Percentiles rank a stretch among this genome's conserved stretches.
Evolutionary conservation across 1,140 invertebrate species (phyloP).

Genomic region (Sesamia nonagrioides): DNA sequence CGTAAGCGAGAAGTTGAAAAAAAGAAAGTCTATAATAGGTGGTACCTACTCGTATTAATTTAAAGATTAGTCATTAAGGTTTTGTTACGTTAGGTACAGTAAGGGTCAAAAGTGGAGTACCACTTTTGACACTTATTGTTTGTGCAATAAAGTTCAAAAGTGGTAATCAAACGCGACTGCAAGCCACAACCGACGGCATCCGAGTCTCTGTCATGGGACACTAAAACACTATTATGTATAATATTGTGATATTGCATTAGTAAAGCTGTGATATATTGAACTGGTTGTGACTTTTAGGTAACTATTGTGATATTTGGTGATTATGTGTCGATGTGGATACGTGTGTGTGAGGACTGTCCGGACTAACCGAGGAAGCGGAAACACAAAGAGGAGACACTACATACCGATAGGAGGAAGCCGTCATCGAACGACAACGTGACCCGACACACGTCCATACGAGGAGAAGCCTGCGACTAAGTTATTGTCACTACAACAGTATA

Average conservation of each 20-base stretch:
- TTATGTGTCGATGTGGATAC: slow-evolving; percentile 58
- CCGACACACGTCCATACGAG: background rate
- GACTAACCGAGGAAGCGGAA: slow-evolving; percentile 67
- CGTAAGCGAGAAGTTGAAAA: background rate
- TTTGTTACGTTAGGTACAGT: background rate
- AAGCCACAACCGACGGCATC: slow-evolving; percentile 63
- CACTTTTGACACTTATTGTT: no score
- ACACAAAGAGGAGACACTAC: slow-evolving; percentile 57
- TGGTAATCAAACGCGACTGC: slow-evolving; percentile 58
- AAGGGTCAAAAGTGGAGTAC: no score
- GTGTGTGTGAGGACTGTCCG: slow-evolving; percentile 55
- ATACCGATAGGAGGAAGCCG: slow-evolving; percentile 36
- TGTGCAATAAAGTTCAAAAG: no score
- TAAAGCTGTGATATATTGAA: slow-evolving; percentile 85
- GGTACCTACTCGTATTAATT: background rate
- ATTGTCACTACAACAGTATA: slow-evolving; percentile 80
- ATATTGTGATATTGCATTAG: slow-evolving; percentile 83
- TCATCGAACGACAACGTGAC: background rate
- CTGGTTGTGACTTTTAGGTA: slow-evolving; percentile 83
- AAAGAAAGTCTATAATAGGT: background rate
- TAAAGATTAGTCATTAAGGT: background rate
- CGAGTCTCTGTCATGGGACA: slow-evolving; percentile 68
- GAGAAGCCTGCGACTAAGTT: slow-evolving; percentile 66
- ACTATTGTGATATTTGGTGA: slow-evolving; percentile 87
- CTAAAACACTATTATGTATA: slow-evolving; percentile 72